Conservation (phyloP, 2,888 invertebrate genomes). For the Limnephilus rhombicus region DNA sequence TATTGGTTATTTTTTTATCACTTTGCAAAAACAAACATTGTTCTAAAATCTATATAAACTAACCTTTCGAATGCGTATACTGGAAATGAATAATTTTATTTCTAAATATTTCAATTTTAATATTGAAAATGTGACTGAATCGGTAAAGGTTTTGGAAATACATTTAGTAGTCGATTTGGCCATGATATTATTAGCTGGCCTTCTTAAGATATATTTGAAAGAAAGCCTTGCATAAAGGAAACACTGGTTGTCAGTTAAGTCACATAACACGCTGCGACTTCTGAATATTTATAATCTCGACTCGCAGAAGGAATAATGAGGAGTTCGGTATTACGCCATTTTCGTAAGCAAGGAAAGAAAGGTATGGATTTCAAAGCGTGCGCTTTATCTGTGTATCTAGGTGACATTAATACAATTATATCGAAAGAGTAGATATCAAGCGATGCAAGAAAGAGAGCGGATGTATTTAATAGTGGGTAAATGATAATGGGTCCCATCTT, state of each 20-base stretch:
- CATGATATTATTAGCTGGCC: neutral
- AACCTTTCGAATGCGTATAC: too few relatives aligned
- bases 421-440: neutral
- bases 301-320: neutral
- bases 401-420: neutral
- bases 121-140: too few relatives aligned
- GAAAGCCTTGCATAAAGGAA: too few relatives aligned
- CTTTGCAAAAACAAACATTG: too few relatives aligned
- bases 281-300: neutral
- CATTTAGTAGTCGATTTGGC: neutral
- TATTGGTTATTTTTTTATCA: too few relatives aligned
- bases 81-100: too few relatives aligned
- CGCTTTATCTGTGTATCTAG: neutral
- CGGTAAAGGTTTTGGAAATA: too few relatives aligned
- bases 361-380: constrained; percentile 6
- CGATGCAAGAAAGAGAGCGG: neutral
- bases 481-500: too few relatives aligned
- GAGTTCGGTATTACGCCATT: neutral
- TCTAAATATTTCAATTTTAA: too few relatives aligned
- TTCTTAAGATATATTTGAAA: neutral
- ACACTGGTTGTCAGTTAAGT: neutral
- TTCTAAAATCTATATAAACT: too few relatives aligned
- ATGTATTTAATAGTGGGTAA: too few relatives aligned
- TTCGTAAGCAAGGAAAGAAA: neutral
- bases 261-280: constrained; percentile 10